These are phyloP conservation scores for Anthoscopus minutus DNA, from an alignment of 2,113 vertebrate species.

Conservation along the genomic window DNA sequence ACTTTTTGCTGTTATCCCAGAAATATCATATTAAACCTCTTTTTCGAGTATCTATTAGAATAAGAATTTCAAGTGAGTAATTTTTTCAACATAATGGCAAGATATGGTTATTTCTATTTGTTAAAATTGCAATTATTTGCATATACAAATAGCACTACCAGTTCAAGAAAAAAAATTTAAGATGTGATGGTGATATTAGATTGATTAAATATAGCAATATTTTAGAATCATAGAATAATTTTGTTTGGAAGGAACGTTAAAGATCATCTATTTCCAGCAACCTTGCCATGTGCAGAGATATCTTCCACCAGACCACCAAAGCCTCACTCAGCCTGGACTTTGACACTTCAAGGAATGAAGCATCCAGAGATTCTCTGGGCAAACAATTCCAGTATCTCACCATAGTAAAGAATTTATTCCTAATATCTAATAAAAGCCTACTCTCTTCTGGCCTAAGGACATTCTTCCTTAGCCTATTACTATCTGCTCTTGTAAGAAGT, in stretches of 20 bases:
- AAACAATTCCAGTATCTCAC: not conserved
- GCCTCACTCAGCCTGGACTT: not conserved
- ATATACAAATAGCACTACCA: not conserved
- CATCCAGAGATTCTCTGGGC: not conserved
- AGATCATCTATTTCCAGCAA: not conserved
- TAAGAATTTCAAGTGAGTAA: not conserved
- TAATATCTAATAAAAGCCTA: not conserved
- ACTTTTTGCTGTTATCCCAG: not conserved
- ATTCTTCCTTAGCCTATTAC: not conserved
- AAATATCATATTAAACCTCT: not conserved
- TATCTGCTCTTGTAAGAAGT: not conserved
- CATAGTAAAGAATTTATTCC: not conserved
- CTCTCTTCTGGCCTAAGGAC: not conserved
- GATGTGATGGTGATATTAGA: not conserved
- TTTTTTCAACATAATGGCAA: not conserved
- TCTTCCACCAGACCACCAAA: not conserved
- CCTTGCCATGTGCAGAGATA: not conserved
- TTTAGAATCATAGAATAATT: not conserved
- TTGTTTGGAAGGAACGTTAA: not conserved
- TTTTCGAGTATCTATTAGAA: not conserved
- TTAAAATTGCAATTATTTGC: not conserved
- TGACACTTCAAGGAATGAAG: not conserved
- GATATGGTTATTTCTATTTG: not conserved
- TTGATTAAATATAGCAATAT: not conserved
- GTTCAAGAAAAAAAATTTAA: not conserved